Conservation (phyloP, 2,888 invertebrate species). For the Nomada fucata region DNA sequence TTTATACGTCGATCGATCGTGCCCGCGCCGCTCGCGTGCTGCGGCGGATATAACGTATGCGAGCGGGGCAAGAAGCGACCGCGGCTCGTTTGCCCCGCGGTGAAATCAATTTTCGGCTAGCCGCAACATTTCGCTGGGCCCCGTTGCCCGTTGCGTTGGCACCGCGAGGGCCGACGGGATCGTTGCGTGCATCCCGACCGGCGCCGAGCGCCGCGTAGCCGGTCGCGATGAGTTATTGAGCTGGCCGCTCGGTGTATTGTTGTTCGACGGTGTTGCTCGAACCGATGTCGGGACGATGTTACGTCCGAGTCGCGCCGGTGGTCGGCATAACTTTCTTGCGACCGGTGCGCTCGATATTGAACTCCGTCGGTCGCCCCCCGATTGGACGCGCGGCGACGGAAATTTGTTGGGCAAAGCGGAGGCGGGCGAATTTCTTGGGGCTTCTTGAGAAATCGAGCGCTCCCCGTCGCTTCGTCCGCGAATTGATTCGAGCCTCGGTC, state of each 20-base stretch:
- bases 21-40: constrained; percentile 42
- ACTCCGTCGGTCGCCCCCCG: not conserved
- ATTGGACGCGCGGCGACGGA: not conserved
- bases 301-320: constrained; percentile 44
- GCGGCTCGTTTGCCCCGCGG: constrained; percentile 29
- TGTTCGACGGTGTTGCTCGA: constrained; percentile 51
- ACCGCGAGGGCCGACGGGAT: too few species aligned
- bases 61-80: constrained; percentile 31
- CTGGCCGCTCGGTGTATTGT: constrained; percentile 38
- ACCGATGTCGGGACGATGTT: constrained; percentile 55
- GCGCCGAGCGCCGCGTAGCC: constrained; percentile 2
- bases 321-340: constrained; percentile 47
- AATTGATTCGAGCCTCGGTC: too few species aligned
- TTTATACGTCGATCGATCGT: constrained; percentile 59
- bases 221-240: constrained; percentile 49
- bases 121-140: constrained; percentile 21
- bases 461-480: too few species aligned
- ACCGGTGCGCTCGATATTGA: not conserved
- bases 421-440: not conserved
- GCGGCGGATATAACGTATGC: constrained; percentile 45
- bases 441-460: too few species aligned
- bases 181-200: constrained; percentile 35
- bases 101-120: constrained; percentile 53
- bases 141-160: not conserved
- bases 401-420: not conserved